Evolutionary conservation across 37 sponge, comb jelly and placozoan genomes (phyloP), one percentile per base, ranked within the genome.

Genomic region (Hexactinellida sp.): DNA sequence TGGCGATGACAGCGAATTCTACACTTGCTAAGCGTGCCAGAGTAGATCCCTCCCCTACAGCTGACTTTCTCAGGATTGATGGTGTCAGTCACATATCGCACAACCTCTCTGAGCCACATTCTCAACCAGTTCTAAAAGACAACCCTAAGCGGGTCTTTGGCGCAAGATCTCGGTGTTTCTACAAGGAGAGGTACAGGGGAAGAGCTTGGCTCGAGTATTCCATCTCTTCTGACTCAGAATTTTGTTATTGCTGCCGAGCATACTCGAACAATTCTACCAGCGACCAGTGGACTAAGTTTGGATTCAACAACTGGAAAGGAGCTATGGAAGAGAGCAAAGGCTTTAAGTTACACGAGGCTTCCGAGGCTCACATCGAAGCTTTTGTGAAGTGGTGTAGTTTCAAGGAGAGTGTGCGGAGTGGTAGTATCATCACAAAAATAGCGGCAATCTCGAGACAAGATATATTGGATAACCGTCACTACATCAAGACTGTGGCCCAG

Each of bases 281-380:
- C 13, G 47, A 41, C 47, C 47, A 41, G n/a, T n/a, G n/a, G n/a
- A n/a, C n/a, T n/a, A n/a, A n/a, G n/a, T n/a, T n/a, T n/a, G n/a
- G n/a, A n/a, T n/a, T n/a, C n/a, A n/a, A n/a, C n/a, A n/a, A n/a
- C n/a, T n/a, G n/a, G n/a, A n/a, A n/a, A n/a, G n/a, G n/a, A n/a
- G n/a, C n/a, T n/a, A n/a, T n/a, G n/a, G n/a, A n/a, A n/a, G n/a
- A n/a, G n/a, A n/a, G n/a, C 47, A 41, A 41, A 41, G 47, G 47
- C 47, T 41, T 63, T 63, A 47, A 47, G 52, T 47, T 47, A 63
- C 34, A 63, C 34, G 76, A 63, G 76, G 34, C 76, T 63, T 63
- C 76, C 76, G 76, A 63, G 76, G 21, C 76, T 63, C 76, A 63
- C 76, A 63, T 63, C 76, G 76, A 63, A 63, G 30, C 76, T 63